phyloP scores from a whole-genome alignment of 2,797 vertebrate genomes.

The Anabas testudineus region DNA sequence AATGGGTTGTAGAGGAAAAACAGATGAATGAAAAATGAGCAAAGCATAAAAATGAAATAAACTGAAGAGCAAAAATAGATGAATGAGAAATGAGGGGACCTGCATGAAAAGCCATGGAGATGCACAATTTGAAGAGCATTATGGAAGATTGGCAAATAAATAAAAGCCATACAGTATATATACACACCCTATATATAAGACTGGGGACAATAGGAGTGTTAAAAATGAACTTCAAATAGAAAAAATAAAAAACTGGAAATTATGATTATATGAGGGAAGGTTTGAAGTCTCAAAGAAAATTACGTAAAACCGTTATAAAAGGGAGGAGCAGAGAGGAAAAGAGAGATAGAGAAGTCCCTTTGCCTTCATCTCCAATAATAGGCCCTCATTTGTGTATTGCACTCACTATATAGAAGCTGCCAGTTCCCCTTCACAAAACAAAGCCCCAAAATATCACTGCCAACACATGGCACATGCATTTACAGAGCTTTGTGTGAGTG shows the following conservation, averaged over 20 bases:
- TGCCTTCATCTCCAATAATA: slow-evolving; percentile 76
- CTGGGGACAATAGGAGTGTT: slow-evolving; percentile 17
- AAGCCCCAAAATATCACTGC: slow-evolving; percentile 75
- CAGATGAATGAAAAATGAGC: slow-evolving; percentile 57
- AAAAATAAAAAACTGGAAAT: slow-evolving; percentile 26
- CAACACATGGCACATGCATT: slow-evolving; percentile 75
- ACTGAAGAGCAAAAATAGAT: slow-evolving; percentile 41
- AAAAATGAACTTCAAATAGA: slow-evolving; percentile 4
- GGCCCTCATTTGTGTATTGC: slow-evolving; percentile 61
- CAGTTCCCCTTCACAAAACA: slow-evolving; percentile 72
- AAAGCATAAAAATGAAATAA: slow-evolving; percentile 35
- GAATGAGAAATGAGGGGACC: slow-evolving; percentile 46
- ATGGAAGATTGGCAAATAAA: slow-evolving; percentile 24
- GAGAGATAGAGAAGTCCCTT: slow-evolving; percentile 49
- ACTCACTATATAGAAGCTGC: slow-evolving; percentile 58
- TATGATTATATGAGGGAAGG: slow-evolving; percentile 35
- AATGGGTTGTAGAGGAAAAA: slow-evolving; percentile 43
- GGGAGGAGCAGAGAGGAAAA: background rate
- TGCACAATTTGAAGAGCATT: slow-evolving; percentile 29
- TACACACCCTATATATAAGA: slow-evolving; percentile 25
- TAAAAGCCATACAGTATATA: background rate
- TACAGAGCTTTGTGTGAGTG: slow-evolving; percentile 45
- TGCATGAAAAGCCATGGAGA: slow-evolving; percentile 34
- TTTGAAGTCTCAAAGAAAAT: slow-evolving; percentile 44
- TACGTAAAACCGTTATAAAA: slow-evolving; percentile 49